Evolutionary conservation across 2,888 invertebrate species (phyloP).

Genomic region (Seira sanloemensis): DNA sequence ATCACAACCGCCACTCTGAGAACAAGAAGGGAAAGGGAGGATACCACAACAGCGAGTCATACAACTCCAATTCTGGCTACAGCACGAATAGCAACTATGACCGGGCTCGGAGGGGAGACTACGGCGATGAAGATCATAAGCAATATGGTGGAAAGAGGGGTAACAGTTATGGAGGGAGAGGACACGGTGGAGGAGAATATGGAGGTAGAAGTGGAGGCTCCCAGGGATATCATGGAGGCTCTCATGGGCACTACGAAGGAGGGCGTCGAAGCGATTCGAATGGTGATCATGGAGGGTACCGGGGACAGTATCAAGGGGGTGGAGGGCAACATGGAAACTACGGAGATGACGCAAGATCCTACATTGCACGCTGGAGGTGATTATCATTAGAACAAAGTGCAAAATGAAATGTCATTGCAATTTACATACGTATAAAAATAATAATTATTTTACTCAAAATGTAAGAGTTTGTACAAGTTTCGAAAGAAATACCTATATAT

Average conservation of each 20-base stretch:
- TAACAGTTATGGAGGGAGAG: slow-evolving; percentile 40
- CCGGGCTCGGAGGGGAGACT: slow-evolving; percentile 50
- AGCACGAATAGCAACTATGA: slow-evolving; percentile 49
- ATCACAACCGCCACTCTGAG: slow-evolving; percentile 60
- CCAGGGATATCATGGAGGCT: slow-evolving; percentile 25
- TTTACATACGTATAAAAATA: too few species aligned
- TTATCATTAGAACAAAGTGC: background rate
- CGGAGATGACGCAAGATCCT: slow-evolving; percentile 42
- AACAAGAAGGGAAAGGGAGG: slow-evolving; percentile 61
- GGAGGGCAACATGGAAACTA: slow-evolving; percentile 30
- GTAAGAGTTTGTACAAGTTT: too few species aligned
- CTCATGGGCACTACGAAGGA: slow-evolving; percentile 26
- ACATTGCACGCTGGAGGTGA: slow-evolving; percentile 18
- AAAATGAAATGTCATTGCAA: too few species aligned
- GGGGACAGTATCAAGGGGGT: background rate
- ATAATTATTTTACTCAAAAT: too few species aligned
- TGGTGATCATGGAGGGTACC: background rate
- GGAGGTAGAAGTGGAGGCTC: slow-evolving; percentile 53
- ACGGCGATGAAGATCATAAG: slow-evolving; percentile 57
- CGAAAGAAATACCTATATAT: too few species aligned
- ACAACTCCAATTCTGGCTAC: slow-evolving; percentile 60
- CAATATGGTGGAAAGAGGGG: slow-evolving; percentile 53
- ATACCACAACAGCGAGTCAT: slow-evolving; percentile 57
- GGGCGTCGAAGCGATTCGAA: background rate
- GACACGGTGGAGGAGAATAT: slow-evolving; percentile 44